A percentile compares a stretch with the other conserved stretches of the same genome.
Conservation (phyloP, 1,140 invertebrate genomes). For the Hesperophylax magnus region DNA sequence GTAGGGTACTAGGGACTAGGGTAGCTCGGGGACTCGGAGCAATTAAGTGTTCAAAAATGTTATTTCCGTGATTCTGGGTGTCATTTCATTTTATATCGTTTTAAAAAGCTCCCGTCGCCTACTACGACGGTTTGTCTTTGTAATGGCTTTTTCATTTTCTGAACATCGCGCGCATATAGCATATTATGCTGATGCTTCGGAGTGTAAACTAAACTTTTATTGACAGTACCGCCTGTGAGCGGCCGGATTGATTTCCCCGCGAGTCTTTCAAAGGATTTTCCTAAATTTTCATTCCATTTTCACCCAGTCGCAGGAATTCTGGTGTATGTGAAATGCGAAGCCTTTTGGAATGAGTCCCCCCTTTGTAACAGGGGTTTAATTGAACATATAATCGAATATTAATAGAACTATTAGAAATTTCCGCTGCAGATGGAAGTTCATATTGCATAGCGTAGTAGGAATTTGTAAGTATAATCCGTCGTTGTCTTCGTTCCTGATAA, state of each 20-base stretch:
- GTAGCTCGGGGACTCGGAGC: slow-evolving; percentile 5
- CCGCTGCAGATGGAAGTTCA: too few relatives aligned
- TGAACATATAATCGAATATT: too few relatives aligned
- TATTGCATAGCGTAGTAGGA: too few relatives aligned
- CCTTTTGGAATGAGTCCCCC: too few relatives aligned
- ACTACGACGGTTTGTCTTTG: slow-evolving; percentile 12
- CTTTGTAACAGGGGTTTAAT: too few relatives aligned
- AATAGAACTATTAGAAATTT: too few relatives aligned
- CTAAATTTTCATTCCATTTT: slow-evolving; percentile 1
- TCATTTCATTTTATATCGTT: slow-evolving; percentile 38
- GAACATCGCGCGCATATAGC: slow-evolving; percentile 10
- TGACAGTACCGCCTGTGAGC: not conserved
- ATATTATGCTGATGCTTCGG: slow-evolving; percentile 21
- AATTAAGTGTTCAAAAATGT: slow-evolving; percentile 42
- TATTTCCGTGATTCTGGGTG: slow-evolving; percentile 14
- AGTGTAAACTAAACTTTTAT: slow-evolving; percentile 26
- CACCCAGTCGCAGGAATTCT: not conserved
- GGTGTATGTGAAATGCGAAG: not conserved
- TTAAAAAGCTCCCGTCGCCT: slow-evolving; percentile 9
- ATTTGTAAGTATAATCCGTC: too few relatives aligned
- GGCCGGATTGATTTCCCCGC: slow-evolving; percentile 1
- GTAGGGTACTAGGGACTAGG: not conserved
- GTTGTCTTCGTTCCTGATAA: too few relatives aligned
- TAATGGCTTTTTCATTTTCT: slow-evolving; percentile 9
- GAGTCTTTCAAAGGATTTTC: not conserved